Evolutionary conservation across 2,113 vertebrate genomes (phyloP).

Genomic region (Ceratotherium simum): DNA sequence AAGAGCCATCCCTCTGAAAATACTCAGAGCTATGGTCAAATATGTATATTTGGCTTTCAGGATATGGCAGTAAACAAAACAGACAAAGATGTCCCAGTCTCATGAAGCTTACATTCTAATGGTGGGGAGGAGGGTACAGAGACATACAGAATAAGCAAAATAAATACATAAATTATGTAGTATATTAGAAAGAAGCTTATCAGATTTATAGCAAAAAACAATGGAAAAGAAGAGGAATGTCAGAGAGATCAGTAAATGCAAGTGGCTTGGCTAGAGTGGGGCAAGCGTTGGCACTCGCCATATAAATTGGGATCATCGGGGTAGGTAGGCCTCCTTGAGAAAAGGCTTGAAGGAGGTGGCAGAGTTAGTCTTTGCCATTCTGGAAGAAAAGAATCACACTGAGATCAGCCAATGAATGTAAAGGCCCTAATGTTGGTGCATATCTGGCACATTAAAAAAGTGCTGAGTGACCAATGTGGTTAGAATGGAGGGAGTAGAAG

Average conservation of each 20-base stretch:
- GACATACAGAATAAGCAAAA: background rate
- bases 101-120: background rate
- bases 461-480: fast-evolving
- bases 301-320: background rate
- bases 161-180: background rate
- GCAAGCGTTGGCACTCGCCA: background rate
- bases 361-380: background rate
- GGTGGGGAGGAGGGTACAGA: background rate
- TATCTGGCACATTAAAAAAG: background rate
- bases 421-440: background rate
- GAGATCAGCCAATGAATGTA: background rate
- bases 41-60: background rate
- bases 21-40: background rate
- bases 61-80: background rate
- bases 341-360: background rate
- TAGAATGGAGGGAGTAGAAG: background rate
- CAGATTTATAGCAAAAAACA: background rate
- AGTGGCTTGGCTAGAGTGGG: background rate
- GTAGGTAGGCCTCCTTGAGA: background rate
- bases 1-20: background rate
- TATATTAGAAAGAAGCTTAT: background rate
- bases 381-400: background rate
- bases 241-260: background rate
- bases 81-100: background rate
- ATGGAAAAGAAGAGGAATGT: background rate